phyloP scores from a whole-genome alignment of 2,797 vertebrate genomes.

The Cottoperca gobio region DNA sequence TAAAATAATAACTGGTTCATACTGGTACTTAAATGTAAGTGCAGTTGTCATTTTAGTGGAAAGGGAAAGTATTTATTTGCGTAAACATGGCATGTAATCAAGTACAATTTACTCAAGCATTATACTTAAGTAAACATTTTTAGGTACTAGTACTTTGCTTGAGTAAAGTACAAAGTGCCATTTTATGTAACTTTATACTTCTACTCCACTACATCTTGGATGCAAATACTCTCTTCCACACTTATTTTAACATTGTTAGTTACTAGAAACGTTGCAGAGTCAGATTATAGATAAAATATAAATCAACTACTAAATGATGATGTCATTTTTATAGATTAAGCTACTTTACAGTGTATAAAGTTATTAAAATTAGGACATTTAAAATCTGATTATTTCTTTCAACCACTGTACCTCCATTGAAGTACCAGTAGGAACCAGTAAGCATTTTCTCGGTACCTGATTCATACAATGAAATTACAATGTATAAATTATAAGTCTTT shows the following conservation, averaged over 20 bases:
- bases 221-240: neutral
- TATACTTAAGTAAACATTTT: neutral
- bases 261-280: neutral
- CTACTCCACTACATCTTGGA: neutral
- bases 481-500: neutral
- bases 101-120: neutral
- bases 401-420: neutral
- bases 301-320: neutral
- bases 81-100: neutral
- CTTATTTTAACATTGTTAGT: neutral
- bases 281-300: neutral
- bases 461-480: neutral
- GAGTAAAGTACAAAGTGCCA: neutral
- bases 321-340: neutral
- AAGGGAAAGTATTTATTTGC: neutral
- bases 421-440: neutral
- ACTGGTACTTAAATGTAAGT: neutral
- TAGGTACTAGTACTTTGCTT: neutral
- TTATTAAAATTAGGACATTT: neutral
- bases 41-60: neutral
- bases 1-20: neutral
- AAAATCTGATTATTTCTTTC: too few relatives aligned
- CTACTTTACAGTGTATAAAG: too few relatives aligned
- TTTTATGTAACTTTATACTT: neutral
- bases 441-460: neutral